Conservation (phyloP, 37 sponge, comb jelly and placozoan genomes). For the Corticium candelabrum region DNA sequence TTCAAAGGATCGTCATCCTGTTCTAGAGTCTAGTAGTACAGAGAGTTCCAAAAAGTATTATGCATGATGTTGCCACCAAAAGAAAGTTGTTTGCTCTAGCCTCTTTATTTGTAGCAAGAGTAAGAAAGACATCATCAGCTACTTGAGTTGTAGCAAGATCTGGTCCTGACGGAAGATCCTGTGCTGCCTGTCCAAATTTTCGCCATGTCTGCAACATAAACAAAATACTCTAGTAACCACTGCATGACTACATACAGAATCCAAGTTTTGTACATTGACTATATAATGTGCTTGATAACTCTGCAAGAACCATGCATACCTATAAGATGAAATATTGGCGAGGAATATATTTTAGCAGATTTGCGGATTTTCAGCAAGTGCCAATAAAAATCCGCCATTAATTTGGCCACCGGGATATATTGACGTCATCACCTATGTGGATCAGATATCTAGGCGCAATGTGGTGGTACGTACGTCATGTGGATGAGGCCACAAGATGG, state of each 20-base stretch:
- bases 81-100: conserved; percentile 9
- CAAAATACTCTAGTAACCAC: not conserved
- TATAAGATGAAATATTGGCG: not conserved
- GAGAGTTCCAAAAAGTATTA: not conserved
- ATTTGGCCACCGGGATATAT: too few relatives aligned
- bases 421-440: too few relatives aligned
- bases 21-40: conserved; percentile 41
- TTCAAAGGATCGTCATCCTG: conserved; percentile 62
- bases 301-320: not conserved
- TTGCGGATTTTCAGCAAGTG: too few relatives aligned
- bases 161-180: conserved; percentile 42
- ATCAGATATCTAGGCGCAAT: too few relatives aligned
- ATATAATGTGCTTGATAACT: not conserved
- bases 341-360: too few relatives aligned
- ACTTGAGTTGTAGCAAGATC: conserved; percentile 65
- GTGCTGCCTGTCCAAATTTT: conserved; percentile 78
- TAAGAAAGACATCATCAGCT: conserved; percentile 80
- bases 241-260: not conserved
- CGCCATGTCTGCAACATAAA: conserved; percentile 43
- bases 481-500: too few relatives aligned
- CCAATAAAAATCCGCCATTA: too few relatives aligned
- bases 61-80: not conserved
- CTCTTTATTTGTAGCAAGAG: conserved; percentile 71
- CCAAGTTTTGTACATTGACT: not conserved
- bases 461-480: too few relatives aligned